Conservation (phyloP, 2,113 vertebrate genomes). For the Martes martes region DNA sequence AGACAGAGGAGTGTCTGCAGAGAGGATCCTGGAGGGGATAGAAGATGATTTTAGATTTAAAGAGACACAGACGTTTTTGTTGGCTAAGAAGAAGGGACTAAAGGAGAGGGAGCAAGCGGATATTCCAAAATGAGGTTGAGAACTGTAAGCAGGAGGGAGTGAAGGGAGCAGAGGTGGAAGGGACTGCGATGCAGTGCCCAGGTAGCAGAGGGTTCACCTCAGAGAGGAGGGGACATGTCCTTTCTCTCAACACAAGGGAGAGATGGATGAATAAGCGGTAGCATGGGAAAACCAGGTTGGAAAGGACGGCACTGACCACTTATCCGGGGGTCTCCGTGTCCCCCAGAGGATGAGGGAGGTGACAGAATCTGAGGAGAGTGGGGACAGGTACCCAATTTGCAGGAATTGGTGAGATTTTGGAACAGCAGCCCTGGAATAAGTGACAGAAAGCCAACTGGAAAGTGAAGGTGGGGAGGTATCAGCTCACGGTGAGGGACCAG, state of each 20-base stretch:
- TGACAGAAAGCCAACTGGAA: too few relatives aligned
- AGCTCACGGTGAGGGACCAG: accelerated
- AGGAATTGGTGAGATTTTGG: not conserved
- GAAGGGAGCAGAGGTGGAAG: too few relatives aligned
- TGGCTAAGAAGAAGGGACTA: not conserved
- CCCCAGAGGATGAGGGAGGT: not conserved
- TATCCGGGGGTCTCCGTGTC: not conserved
- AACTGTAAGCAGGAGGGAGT: not conserved
- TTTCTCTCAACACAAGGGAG: not conserved
- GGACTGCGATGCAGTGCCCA: too few relatives aligned
- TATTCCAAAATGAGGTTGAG: not conserved
- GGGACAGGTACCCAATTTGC: not conserved
- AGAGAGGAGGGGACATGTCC: not conserved
- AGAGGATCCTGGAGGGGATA: accelerated
- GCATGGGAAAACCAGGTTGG: not conserved
- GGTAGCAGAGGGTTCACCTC: not conserved
- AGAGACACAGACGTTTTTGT: not conserved
- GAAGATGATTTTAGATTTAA: not conserved
- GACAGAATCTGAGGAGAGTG: not conserved
- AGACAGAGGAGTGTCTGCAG: not conserved
- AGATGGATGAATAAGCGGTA: not conserved
- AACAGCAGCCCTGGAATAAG: not conserved
- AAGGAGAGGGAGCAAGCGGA: not conserved
- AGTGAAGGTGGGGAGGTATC: accelerated
- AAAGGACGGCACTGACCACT: too few relatives aligned